These are phyloP conservation scores for Helicolenus hilgendorfi DNA, from an alignment of 2,797 vertebrate genomes.

Conservation along the genomic window DNA sequence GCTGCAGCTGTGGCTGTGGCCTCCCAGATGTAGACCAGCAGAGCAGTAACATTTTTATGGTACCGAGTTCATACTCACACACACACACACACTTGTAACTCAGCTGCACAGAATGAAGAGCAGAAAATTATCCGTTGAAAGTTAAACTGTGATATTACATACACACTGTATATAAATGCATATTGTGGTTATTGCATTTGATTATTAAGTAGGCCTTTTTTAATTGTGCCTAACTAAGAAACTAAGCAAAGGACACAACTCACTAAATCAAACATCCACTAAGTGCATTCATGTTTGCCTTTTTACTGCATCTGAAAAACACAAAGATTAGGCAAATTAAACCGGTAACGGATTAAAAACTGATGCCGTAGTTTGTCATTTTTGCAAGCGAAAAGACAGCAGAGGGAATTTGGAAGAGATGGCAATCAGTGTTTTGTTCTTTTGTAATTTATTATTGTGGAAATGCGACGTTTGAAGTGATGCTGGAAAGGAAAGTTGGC, in stretches of 20 bases:
- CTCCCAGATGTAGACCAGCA: constrained; percentile 76
- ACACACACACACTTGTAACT: constrained; percentile 36
- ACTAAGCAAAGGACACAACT: background rate
- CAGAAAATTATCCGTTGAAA: background rate
- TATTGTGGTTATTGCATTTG: background rate
- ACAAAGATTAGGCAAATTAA: background rate
- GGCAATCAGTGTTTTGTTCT: background rate
- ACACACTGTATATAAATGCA: background rate
- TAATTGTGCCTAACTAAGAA: background rate
- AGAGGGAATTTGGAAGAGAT: background rate
- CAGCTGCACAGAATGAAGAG: constrained; percentile 23
- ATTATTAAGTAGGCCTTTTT: background rate
- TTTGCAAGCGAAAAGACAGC: background rate
- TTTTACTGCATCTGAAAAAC: background rate
- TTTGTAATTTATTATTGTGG: background rate
- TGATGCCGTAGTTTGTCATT: background rate
- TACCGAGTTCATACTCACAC: constrained; percentile 41
- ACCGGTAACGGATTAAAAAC: background rate
- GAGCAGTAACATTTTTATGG: constrained; percentile 68
- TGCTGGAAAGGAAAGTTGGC: background rate
- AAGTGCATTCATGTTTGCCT: background rate
- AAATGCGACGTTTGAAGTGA: background rate
- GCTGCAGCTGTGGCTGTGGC: constrained; percentile 80
- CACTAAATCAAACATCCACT: background rate
- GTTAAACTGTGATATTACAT: background rate